Evolutionary conservation across 2,888 invertebrate species (phyloP), one percentile per base, ranked within the genome.

Genomic region (Stenodema calcarata): DNA sequence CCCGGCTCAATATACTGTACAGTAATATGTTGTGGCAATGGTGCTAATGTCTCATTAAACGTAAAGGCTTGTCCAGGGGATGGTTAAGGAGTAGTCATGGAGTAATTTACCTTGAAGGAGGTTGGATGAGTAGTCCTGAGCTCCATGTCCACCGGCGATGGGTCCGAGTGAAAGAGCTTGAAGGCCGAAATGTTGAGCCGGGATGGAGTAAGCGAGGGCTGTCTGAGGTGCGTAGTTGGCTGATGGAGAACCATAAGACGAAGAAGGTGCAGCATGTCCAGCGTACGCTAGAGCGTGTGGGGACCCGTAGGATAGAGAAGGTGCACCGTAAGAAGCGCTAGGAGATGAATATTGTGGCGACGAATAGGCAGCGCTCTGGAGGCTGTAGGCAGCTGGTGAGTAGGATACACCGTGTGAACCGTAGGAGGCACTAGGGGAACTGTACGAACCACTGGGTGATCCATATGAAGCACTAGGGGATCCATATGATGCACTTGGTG

Each of bases 381-480:
- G 41, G 18, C 30, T 23, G 70, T 70, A 70, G n/a, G 35, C 75
- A 3, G 47, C 16, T 11, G 27, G 76, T 12, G 75, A 12, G 73
- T 75, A 47, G 44, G 73, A 84, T 3, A 35, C 27, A 14, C 41
- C 18, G 12, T 50, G 50, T 14, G 44, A 3, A 18, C 80, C 50
- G 54, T 80, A 80, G 12, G 80, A 80, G 11, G 3, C 41, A 23
- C 76, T 50, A 30, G 85, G 75, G 1, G 75, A 7, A 12, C 76
- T 50, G 76, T 85, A 85, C 30, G 76, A 76, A 12, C 44, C 23
- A 47, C 54, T 28, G 18, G 76, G 75, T 4, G 73, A 42, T 16
- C 73, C 41, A 47, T 85, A 85, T 14, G 76, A 47, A 1, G 82
- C 23, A 78, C 84, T 50, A n/a, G 83, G 83, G 16, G 83, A 30